These are phyloP conservation scores for Zaprionus vittiger DNA, from an alignment of 1,140 invertebrate species.

Conservation along the genomic window DNA sequence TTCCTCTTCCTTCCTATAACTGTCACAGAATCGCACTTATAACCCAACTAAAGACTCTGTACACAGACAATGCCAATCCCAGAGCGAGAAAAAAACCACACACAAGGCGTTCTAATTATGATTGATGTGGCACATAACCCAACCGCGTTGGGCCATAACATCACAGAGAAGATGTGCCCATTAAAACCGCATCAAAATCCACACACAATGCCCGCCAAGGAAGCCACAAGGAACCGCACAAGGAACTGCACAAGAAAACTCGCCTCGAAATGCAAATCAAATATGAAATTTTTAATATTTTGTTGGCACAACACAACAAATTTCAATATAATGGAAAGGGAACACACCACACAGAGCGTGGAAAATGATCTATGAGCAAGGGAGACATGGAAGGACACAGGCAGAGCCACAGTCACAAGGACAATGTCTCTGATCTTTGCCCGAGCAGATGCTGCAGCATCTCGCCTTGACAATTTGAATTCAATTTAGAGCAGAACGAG, in stretches of 20 bases:
- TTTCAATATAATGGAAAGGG: slow-evolving; percentile 67
- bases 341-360: slow-evolving; percentile 60
- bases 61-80: neutral
- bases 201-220: neutral
- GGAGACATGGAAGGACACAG: slow-evolving; percentile 21
- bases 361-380: slow-evolving; percentile 75
- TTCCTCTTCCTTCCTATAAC: neutral
- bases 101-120: slow-evolving; percentile 75
- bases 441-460: slow-evolving; percentile 78
- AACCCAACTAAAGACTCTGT: slow-evolving; percentile 1
- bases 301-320: slow-evolving; percentile 84
- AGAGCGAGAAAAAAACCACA: slow-evolving; percentile 45
- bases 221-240: neutral
- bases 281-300: slow-evolving; percentile 83
- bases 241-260: slow-evolving; percentile 1
- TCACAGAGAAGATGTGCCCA: slow-evolving; percentile 49
- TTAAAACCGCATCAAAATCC: slow-evolving; percentile 79
- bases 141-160: slow-evolving; percentile 32
- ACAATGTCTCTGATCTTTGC: slow-evolving; percentile 72
- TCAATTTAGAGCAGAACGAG: slow-evolving; percentile 74
- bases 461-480: slow-evolving; percentile 71
- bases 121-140: slow-evolving; percentile 65
- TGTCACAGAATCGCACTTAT: slow-evolving; percentile 36
- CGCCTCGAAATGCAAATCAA: slow-evolving; percentile 69
- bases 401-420: slow-evolving; percentile 2